Evolutionary conservation across 2,888 invertebrate genomes (phyloP).

Genomic region (Andrena hattorfiana): DNA sequence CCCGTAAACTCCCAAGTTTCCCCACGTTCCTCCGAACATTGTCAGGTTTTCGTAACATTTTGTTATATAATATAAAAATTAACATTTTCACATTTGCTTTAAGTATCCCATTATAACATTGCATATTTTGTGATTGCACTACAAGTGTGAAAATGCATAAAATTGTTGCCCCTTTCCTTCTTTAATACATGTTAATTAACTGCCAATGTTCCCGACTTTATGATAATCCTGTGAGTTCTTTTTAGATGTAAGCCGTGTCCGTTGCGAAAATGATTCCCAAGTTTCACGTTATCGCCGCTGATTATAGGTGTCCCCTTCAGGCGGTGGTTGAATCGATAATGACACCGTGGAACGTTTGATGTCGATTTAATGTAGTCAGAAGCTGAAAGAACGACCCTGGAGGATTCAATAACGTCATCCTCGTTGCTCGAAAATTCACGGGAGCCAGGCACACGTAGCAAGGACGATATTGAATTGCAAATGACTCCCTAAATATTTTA

Average conservation of each 20-base stretch:
- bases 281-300: not conserved
- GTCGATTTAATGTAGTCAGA: not conserved
- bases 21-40: no score
- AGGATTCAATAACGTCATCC: slow-evolving; percentile 11
- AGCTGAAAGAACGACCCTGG: not conserved
- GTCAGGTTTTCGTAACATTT: no score
- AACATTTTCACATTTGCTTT: no score
- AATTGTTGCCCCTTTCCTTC: no score
- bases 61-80: no score
- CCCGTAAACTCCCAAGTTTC: no score
- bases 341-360: not conserved
- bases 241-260: not conserved
- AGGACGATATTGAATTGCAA: slow-evolving; percentile 30
- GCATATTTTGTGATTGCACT: no score
- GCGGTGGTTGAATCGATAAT: not conserved
- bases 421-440: slow-evolving; percentile 5
- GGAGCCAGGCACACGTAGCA: not conserved
- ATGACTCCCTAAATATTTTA: slow-evolving; percentile 43
- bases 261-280: not conserved
- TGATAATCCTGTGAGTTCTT: not conserved
- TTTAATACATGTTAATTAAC: no score
- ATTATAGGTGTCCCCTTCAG: not conserved
- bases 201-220: not conserved
- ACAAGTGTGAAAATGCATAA: no score
- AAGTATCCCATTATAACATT: no score